These are phyloP conservation scores for Desmophyllum pertusum DNA, from an alignment of 92 coral and sea anemone species.

Conservation along the genomic window DNA sequence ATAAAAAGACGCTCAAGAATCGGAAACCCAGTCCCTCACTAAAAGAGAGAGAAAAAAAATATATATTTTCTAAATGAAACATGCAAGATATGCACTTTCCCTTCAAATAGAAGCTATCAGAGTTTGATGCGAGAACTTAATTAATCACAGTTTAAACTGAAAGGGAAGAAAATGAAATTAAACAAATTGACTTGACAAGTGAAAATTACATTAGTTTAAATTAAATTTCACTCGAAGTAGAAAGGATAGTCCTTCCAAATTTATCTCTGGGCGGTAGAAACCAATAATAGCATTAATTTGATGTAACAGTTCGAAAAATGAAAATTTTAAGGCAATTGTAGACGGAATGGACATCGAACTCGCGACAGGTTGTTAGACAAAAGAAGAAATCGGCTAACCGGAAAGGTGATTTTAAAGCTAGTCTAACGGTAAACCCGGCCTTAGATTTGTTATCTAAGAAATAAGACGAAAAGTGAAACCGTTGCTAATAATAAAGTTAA, in stretches of 20 bases:
- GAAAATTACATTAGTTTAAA: slow-evolving; percentile 2
- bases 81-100: neutral
- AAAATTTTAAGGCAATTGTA: neutral
- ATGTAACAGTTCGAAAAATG: neutral
- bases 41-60: neutral
- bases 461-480: neutral
- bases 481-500: neutral
- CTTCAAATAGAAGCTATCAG: neutral
- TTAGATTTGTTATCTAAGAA: neutral
- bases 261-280: neutral
- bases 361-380: slow-evolving; percentile 20
- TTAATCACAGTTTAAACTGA: neutral
- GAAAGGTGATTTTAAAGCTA: neutral
- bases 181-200: slow-evolving; percentile 21
- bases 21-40: neutral
- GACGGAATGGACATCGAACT: neutral
- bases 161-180: slow-evolving; percentile 2
- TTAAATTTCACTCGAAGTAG: neutral
- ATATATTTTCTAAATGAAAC: neutral
- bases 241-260: neutral
- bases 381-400: slow-evolving; percentile 1
- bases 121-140: neutral
- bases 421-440: neutral
- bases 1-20: neutral
- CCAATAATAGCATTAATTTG: neutral